Evolutionary conservation across 2,113 vertebrate genomes (phyloP).

Genomic region (Osmerus eperlanus): DNA sequence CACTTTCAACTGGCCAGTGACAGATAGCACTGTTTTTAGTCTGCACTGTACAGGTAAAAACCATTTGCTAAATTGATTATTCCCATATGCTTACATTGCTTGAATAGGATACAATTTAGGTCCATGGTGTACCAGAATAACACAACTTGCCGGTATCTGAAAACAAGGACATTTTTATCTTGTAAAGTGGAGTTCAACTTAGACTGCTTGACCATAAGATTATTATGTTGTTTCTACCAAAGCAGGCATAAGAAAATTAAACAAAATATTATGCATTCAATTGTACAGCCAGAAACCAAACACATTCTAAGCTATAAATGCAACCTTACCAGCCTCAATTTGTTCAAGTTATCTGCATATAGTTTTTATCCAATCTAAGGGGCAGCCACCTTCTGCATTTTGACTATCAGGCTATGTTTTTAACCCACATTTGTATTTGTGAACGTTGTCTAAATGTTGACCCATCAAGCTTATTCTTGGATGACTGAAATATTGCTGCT

Average conservation of each 20-base stretch:
- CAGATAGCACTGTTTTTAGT: slow-evolving; percentile 27
- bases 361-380: slow-evolving; percentile 14
- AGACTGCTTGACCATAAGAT: slow-evolving; percentile 39
- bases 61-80: not conserved
- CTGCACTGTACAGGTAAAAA: slow-evolving; percentile 13
- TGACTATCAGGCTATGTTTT: slow-evolving; percentile 8
- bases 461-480: slow-evolving; percentile 15
- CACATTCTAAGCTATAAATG: slow-evolving; percentile 18
- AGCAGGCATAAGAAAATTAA: slow-evolving; percentile 11
- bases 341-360: slow-evolving; percentile 40
- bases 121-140: slow-evolving; percentile 4
- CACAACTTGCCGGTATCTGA: slow-evolving; percentile 5
- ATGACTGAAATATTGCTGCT: slow-evolving; percentile 38
- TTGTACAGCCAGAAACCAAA: not conserved
- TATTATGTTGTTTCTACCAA: slow-evolving; percentile 21
- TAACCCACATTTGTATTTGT: slow-evolving; percentile 22
- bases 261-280: not conserved
- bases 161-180: slow-evolving; percentile 19
- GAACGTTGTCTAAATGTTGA: slow-evolving; percentile 23
- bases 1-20: slow-evolving; percentile 20
- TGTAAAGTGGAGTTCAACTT: slow-evolving; percentile 43
- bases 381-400: slow-evolving; percentile 31
- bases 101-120: not conserved
- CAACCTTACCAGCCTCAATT: slow-evolving; percentile 16
- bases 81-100: no score